Percentiles rank a stretch among this genome's conserved stretches.
These are phyloP conservation scores for Thalassoma bifasciatum DNA, from an alignment of 2,113 vertebrate species.

Conservation along the genomic window DNA sequence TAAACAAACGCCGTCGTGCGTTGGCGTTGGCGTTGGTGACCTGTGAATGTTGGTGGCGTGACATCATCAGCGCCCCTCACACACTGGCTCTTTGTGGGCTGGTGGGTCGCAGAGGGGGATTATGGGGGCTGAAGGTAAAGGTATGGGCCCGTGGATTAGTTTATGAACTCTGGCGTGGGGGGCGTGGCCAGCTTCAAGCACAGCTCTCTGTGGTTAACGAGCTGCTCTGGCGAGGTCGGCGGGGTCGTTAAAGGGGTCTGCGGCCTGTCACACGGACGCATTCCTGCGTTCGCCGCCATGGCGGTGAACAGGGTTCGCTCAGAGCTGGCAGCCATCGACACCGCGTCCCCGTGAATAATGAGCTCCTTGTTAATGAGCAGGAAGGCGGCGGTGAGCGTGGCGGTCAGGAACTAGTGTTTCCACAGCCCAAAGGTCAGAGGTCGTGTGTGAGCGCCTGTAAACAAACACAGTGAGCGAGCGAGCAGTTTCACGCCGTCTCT, in stretches of 20 bases:
- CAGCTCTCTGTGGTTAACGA: conserved; percentile 73
- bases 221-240: conserved; percentile 58
- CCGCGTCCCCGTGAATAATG: conserved; percentile 56
- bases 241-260: conserved; percentile 73
- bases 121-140: conserved; percentile 30
- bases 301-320: conserved; percentile 59
- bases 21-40: conserved; percentile 78
- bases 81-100: conserved; percentile 81
- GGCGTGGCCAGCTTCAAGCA: conserved; percentile 45
- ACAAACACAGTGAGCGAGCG: conserved; percentile 4
- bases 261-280: conserved; percentile 82
- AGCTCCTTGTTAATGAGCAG: conserved; percentile 65
- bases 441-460: neutral
- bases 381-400: conserved; percentile 43
- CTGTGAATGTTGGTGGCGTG: conserved; percentile 81
- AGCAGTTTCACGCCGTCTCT: neutral
- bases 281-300: conserved; percentile 77
- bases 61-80: conserved; percentile 77
- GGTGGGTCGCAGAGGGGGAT: conserved; percentile 50
- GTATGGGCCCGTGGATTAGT: conserved; percentile 1
- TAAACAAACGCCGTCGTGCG: conserved; percentile 84
- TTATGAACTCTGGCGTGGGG: conserved; percentile 19
- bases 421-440: conserved; percentile 29
- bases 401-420: conserved; percentile 44
- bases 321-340: conserved; percentile 57